Evolutionary conservation across 1,140 invertebrate genomes (phyloP).

Genomic region (Bursaphelenchus mucronatus): DNA sequence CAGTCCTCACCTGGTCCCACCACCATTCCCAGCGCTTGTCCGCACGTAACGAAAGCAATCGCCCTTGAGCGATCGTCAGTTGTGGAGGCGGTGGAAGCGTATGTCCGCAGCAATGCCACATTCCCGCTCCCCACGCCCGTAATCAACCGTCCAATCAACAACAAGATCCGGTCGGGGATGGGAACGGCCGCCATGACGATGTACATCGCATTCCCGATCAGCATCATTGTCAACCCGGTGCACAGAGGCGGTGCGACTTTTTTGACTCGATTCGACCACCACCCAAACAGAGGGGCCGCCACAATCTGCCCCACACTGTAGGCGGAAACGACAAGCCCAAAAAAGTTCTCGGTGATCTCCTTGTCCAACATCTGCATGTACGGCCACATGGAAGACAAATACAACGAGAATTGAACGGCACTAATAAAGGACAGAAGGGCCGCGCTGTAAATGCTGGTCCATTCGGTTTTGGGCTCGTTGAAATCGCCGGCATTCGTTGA

Average conservation of each 20-base stretch:
- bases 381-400: conserved; percentile 37
- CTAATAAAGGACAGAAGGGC: conserved; percentile 41
- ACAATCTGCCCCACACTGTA: conserved; percentile 19
- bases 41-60: conserved; percentile 35
- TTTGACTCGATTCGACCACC: conserved; percentile 27
- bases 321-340: conserved; percentile 19
- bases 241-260: conserved; percentile 15
- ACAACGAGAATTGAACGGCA: conserved; percentile 44
- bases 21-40: conserved; percentile 30
- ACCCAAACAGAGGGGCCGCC: conserved; percentile 15
- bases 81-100: conserved; percentile 36
- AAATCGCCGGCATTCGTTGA: neutral
- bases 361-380: conserved; percentile 16
- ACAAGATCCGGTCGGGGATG: conserved; percentile 19
- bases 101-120: conserved; percentile 27
- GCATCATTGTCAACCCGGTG: conserved; percentile 28
- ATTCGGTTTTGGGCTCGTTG: conserved; percentile 27
- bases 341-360: conserved; percentile 22
- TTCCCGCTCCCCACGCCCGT: conserved; percentile 47
- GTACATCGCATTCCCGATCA: conserved; percentile 32
- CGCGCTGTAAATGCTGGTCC: conserved; percentile 44
- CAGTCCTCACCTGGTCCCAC: conserved; percentile 22
- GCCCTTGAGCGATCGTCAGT: conserved; percentile 29
- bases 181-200: conserved; percentile 18
- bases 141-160: conserved; percentile 41